Evolutionary conservation across 2,888 invertebrate genomes (phyloP).

Genomic region (Anaspis maculata): DNA sequence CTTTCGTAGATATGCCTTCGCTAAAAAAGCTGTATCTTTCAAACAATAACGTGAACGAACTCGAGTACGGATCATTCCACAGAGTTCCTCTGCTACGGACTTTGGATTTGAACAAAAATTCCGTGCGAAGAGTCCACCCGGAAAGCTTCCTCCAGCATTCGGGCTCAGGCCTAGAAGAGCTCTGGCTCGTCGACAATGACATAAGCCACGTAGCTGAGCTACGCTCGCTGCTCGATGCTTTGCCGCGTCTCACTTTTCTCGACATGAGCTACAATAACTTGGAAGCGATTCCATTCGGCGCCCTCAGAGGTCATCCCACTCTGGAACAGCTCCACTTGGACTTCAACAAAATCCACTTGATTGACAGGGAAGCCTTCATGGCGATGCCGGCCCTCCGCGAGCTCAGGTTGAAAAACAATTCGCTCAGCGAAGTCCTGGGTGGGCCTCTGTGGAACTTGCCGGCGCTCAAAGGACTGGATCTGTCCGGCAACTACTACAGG

Average conservation of each 20-base stretch:
- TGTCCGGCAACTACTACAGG: conserved; percentile 67
- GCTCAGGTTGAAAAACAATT: conserved; percentile 75
- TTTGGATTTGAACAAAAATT: conserved; percentile 70
- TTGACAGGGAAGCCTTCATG: conserved; percentile 72
- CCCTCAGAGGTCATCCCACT: conserved; percentile 69
- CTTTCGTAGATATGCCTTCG: conserved; percentile 69
- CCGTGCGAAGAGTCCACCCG: conserved; percentile 67
- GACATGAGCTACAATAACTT: conserved; percentile 73
- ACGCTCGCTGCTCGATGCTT: conserved; percentile 63
- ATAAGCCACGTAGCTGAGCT: conserved; percentile 68
- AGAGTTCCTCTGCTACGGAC: conserved; percentile 63
- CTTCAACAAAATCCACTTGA: conserved; percentile 64
- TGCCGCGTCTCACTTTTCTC: conserved; percentile 68
- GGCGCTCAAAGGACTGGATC: conserved; percentile 73
- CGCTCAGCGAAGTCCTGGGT: conserved; percentile 62
- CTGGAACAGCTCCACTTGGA: conserved; percentile 74
- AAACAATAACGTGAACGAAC: conserved; percentile 64
- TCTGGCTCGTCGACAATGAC: conserved; percentile 68
- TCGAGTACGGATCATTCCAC: conserved; percentile 74
- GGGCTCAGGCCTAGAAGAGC: conserved; percentile 66
- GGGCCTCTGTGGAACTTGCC: conserved; percentile 80
- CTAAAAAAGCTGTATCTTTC: conserved; percentile 60
- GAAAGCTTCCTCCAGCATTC: conserved; percentile 72
- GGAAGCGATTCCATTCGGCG: conserved; percentile 68
- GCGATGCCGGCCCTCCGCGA: conserved; percentile 79